A percentile compares a stretch with the other conserved stretches of the same genome.
These are phyloP conservation scores for Corydoras sp. DNA, from an alignment of 2,113 vertebrate species.

Conservation along the genomic window DNA sequence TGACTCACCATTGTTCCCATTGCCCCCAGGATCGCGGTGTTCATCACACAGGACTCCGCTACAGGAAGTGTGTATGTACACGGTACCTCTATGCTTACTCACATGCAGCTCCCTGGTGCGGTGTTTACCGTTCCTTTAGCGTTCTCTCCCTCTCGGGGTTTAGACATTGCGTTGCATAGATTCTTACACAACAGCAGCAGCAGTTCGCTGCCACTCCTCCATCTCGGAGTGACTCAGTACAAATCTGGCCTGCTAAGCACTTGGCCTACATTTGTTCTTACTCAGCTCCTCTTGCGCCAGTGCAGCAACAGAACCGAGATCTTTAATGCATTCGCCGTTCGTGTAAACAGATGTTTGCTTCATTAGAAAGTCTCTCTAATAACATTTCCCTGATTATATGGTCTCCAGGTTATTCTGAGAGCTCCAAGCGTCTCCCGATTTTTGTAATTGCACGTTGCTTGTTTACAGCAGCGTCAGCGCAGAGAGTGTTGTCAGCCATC, in stretches of 20 bases:
- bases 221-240: constrained; percentile 14
- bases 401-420: not conserved
- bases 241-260: constrained; percentile 8
- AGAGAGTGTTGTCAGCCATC: constrained; percentile 5
- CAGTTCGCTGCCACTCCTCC: not conserved
- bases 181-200: too few relatives aligned
- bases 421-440: not conserved
- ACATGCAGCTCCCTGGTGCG: too few relatives aligned
- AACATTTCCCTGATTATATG: not conserved
- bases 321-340: too few relatives aligned
- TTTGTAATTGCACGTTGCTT: not conserved
- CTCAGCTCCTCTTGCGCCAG: not conserved
- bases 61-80: too few relatives aligned
- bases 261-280: constrained; percentile 1
- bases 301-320: not conserved
- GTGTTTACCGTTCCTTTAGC: too few relatives aligned
- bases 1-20: constrained; percentile 38
- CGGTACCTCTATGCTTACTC: too few relatives aligned
- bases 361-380: not conserved
- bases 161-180: too few relatives aligned
- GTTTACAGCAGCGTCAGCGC: not conserved
- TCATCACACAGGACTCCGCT: not conserved
- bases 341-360: too few relatives aligned
- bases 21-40: constrained; percentile 20
- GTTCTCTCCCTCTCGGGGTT: too few relatives aligned